Percentiles rank a stretch among this genome's conserved stretches.
Conservation (phyloP, 2,113 vertebrate genomes). For the Blennius ocellaris region DNA sequence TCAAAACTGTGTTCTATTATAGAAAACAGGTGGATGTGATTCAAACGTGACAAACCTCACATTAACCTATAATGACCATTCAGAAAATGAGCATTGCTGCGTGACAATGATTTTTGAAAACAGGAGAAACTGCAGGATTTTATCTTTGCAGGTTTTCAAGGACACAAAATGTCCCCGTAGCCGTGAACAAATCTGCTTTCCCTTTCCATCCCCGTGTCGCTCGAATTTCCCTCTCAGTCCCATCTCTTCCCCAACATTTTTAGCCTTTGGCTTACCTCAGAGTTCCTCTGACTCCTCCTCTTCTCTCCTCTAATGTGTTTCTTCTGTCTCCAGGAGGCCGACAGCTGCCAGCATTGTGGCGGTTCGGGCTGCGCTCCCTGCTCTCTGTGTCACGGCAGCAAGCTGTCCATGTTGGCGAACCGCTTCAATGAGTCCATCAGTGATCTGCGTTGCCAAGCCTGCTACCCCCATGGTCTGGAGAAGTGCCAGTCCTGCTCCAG, state of each 20-base stretch:
- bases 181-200: background rate
- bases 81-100: background rate
- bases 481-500: slow-evolving; percentile 87
- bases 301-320: slow-evolving; percentile 51
- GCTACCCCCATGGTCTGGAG: slow-evolving; percentile 91
- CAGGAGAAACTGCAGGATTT: background rate
- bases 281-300: slow-evolving; percentile 3
- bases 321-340: slow-evolving; percentile 77
- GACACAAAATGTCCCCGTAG: background rate
- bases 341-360: slow-evolving; percentile 87
- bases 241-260: slow-evolving; percentile 1
- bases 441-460: slow-evolving; percentile 92
- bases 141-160: background rate
- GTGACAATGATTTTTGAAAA: background rate
- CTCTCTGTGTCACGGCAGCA: slow-evolving; percentile 97
- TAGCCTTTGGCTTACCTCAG: slow-evolving; percentile 34
- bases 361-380: slow-evolving; percentile 92
- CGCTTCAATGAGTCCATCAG: slow-evolving; percentile 95
- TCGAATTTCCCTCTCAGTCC: too few relatives aligned
- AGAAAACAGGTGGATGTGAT: background rate
- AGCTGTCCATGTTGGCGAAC: slow-evolving; percentile 97
- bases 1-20: slow-evolving; percentile 6
- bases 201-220: background rate
- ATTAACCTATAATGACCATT: background rate
- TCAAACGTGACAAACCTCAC: background rate